Evolutionary conservation across 2,797 vertebrate genomes (phyloP), one percentile per base, ranked within the genome.

Genomic region (Sylvia borin): DNA sequence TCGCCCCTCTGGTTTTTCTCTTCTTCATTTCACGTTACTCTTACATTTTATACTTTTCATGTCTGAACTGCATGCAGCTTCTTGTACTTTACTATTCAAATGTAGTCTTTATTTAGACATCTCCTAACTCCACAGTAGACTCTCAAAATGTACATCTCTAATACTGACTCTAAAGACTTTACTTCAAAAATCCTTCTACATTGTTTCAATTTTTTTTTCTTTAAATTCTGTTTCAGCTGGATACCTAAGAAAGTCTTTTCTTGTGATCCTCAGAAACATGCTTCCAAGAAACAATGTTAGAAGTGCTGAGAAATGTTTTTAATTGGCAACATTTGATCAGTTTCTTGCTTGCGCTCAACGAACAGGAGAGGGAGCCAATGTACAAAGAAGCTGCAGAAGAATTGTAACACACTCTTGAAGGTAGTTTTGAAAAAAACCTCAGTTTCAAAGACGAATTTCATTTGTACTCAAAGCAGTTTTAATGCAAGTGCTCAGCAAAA

Each of bases 361-460:
- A 86, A 81, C 97, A 92, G 82, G 57, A 95, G 96, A 64, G 92
- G 96, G 96, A 93, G 96, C 92, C 80, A 85, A 43, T 3, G 80
- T 32, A 83, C 81, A 67, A 47, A 80, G 90, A 94, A 95, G 48
- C 53, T 48, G 34, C 47, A 16, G 48, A 32, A 24, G 51, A 62
- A 15, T 22, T 11, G 0, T 50, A 25, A 18, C 17, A 1, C 0
- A 11, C 6, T 16, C 32, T n/a, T 24, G 36, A 58, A 51, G 16
- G 32, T 48, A 45, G 22, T 71, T 57, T 34, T 36, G n/a, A 31
- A 22, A 27, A 27, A 67, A 80, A 17, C 1, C 18, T 73, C 5
- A 0, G 20, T n/a, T 58, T 66, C 40, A 70, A 88, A 74, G 57
- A 20, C 0, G 0, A 68, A 68, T 51, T 75, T 78, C 32, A n/a